Evolutionary conservation across 1,140 invertebrate species (phyloP).

Genomic region (Rhizoglyphus robini): DNA sequence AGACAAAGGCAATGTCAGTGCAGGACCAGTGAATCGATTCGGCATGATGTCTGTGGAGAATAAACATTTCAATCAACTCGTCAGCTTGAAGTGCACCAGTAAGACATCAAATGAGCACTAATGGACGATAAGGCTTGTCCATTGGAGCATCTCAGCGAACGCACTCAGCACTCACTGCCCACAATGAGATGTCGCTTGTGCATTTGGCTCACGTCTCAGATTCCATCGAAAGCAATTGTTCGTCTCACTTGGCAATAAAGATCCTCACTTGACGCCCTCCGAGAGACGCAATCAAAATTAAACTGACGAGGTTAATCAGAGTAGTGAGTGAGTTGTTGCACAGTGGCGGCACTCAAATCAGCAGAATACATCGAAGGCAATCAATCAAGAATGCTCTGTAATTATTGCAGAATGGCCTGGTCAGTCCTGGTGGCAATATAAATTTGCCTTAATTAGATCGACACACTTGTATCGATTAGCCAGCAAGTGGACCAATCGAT

Average conservation of each 20-base stretch:
- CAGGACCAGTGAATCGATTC: neutral
- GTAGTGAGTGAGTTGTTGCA: neutral
- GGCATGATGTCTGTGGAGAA: neutral
- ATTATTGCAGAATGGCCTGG: too few species aligned
- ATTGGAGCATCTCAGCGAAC: neutral
- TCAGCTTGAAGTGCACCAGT: neutral
- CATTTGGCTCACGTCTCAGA: conserved; percentile 7
- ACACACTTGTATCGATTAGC: neutral
- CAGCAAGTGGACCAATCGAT: neutral
- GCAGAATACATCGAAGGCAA: too few species aligned
- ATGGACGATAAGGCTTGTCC: conserved; percentile 4
- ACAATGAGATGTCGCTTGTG: neutral
- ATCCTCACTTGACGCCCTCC: neutral
- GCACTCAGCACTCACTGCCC: neutral
- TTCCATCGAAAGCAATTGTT: neutral
- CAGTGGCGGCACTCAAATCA: too few species aligned
- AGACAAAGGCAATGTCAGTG: neutral
- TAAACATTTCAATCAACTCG: neutral
- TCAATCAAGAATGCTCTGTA: too few species aligned
- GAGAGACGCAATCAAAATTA: conserved; percentile 7
- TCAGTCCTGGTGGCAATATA: neutral
- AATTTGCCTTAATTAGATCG: neutral
- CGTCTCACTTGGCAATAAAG: conserved; percentile 12
- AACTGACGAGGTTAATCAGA: neutral
- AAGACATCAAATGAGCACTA: conserved; percentile 8